phyloP scores from a whole-genome alignment of 2,797 vertebrate species.

The Tapera naevia region DNA sequence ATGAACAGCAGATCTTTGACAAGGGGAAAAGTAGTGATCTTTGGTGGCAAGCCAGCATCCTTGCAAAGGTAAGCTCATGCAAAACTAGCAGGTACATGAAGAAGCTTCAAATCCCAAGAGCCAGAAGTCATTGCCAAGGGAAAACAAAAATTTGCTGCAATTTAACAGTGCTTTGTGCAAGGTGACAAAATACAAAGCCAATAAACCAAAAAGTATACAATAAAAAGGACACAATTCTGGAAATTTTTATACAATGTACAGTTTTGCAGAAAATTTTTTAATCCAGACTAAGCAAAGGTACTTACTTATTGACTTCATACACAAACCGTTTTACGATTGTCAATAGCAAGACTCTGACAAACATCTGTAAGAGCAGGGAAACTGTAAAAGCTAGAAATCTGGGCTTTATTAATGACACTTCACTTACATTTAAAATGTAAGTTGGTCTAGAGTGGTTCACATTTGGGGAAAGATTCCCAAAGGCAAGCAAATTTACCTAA shows the following conservation, averaged over 20 bases:
- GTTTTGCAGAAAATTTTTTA: conserved; percentile 10
- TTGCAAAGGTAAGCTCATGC: conserved; percentile 79
- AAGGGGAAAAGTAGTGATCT: conserved; percentile 68
- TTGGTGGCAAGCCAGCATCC: conserved; percentile 66
- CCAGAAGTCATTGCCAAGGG: conserved; percentile 59
- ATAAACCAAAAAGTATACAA: conserved; percentile 34
- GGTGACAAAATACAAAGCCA: conserved; percentile 46
- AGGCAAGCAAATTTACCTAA: conserved; percentile 18
- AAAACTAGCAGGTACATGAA: conserved; percentile 72
- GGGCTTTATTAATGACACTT: conserved; percentile 31
- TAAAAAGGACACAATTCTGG: conserved; percentile 53
- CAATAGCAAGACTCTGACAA: conserved; percentile 62
- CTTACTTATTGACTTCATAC: conserved; percentile 59
- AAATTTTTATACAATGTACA: conserved; percentile 51
- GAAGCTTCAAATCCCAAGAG: conserved; percentile 67
- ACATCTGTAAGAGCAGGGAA: conserved; percentile 65
- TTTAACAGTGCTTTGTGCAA: conserved; percentile 42
- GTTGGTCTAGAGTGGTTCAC: conserved; percentile 12
- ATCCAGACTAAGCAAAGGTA: conserved; percentile 48
- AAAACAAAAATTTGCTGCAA: conserved; percentile 64
- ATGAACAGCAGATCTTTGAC: conserved; percentile 64
- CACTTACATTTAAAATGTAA: conserved; percentile 47
- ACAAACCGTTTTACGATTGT: conserved; percentile 65
- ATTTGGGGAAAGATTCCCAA: neutral
- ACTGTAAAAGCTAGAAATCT: conserved; percentile 67